Evolutionary conservation across 1,140 invertebrate genomes (phyloP).

Genomic region (Drosophila sp.): DNA sequence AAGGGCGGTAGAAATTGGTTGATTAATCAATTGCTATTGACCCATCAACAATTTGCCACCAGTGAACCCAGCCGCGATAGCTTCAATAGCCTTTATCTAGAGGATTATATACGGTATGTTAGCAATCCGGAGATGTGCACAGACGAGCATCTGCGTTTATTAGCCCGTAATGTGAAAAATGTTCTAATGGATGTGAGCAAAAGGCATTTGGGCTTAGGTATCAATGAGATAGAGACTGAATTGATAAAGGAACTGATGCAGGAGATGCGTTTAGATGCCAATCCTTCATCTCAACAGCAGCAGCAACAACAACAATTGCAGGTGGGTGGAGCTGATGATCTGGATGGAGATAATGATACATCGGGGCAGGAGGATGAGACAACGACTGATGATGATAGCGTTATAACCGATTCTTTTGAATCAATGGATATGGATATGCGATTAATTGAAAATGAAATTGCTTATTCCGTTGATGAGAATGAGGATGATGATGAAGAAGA

Average conservation of each 20-base stretch:
- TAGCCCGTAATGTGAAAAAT: slow-evolving; percentile 78
- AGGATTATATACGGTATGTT: slow-evolving; percentile 74
- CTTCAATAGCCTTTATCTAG: slow-evolving; percentile 69
- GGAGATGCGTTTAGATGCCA: slow-evolving; percentile 64
- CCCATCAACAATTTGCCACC: slow-evolving; percentile 60
- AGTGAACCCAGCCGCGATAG: slow-evolving; percentile 59
- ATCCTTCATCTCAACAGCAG: slow-evolving; percentile 51
- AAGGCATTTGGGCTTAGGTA: slow-evolving; percentile 62
- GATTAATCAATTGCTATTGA: slow-evolving; percentile 71
- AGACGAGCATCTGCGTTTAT: slow-evolving; percentile 60
- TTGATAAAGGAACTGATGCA: slow-evolving; percentile 73
- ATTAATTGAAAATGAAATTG: slow-evolving; percentile 65
- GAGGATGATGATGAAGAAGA: slow-evolving; percentile 64
- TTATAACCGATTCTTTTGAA: slow-evolving; percentile 69
- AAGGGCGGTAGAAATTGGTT: slow-evolving; percentile 68
- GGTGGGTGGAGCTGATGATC: slow-evolving; percentile 54
- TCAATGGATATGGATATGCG: slow-evolving; percentile 73
- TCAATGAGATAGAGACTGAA: slow-evolving; percentile 74
- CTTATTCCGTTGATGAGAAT: slow-evolving; percentile 55
- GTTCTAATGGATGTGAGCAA: slow-evolving; percentile 71
- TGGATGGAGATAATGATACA: slow-evolving; percentile 60
- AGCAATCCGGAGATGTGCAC: slow-evolving; percentile 47
- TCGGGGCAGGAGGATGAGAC: slow-evolving; percentile 70
- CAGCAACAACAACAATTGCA: slow-evolving; percentile 17
- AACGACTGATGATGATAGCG: slow-evolving; percentile 72